Percentiles rank a stretch among this genome's conserved stretches.
phyloP scores from a whole-genome alignment of 2,113 vertebrate species.

The Terrapene triunguis region DNA sequence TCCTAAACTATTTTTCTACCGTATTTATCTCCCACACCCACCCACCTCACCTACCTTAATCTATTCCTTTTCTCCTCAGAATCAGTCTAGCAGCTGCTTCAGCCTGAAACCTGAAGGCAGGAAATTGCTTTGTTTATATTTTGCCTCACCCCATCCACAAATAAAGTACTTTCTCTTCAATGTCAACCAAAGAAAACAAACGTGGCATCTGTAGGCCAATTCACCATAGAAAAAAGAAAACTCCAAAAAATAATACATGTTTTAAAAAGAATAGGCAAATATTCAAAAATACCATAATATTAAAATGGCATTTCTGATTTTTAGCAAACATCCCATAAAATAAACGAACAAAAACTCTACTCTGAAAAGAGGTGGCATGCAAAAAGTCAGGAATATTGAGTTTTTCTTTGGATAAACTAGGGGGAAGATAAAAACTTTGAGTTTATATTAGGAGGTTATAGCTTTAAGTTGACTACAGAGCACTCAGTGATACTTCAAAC shows the following conservation, averaged over 20 bases:
- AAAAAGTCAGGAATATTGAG: background rate
- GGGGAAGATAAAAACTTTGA: background rate
- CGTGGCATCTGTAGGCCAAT: fast-evolving
- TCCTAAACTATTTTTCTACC: background rate
- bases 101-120: background rate
- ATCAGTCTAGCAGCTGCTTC: background rate
- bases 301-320: background rate
- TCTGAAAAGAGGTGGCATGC: background rate
- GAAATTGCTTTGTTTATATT: background rate
- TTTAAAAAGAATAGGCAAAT: background rate
- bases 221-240: background rate
- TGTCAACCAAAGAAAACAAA: background rate
- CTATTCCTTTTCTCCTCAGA: background rate
- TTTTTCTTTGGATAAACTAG: background rate
- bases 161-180: background rate
- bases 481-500: background rate
- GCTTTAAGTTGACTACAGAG: background rate
- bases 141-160: background rate
- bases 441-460: background rate
- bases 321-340: background rate
- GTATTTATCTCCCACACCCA: background rate
- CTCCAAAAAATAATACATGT: background rate
- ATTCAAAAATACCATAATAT: background rate
- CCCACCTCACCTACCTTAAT: no score
- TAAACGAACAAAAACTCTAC: background rate